Percentiles rank a stretch among this genome's conserved stretches.
Conservation (phyloP, 2,113 vertebrate species). For the Thymallus thymallus region DNA sequence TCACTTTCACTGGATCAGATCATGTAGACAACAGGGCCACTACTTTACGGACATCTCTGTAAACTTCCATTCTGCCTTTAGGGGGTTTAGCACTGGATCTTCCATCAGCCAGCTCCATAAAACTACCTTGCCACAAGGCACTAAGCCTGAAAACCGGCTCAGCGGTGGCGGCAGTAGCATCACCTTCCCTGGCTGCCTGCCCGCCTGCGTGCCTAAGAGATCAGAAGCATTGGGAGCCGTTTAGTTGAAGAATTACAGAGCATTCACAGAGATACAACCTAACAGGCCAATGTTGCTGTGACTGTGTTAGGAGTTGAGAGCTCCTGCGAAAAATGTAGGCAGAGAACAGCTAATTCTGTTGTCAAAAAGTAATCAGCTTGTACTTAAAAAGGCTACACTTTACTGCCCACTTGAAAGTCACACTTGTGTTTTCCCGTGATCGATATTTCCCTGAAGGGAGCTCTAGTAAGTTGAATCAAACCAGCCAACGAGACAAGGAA, state of each 20-base stretch:
- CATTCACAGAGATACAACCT: not conserved
- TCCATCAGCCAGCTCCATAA: slow-evolving; percentile 18
- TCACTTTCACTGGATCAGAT: slow-evolving; percentile 8
- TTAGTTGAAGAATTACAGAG: not conserved
- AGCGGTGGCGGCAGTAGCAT: too few species aligned
- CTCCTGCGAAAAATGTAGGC: not conserved
- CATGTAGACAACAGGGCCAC: slow-evolving; percentile 7
- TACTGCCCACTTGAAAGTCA: slow-evolving; percentile 20
- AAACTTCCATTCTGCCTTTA: slow-evolving; percentile 26
- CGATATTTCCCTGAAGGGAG: slow-evolving; percentile 11
- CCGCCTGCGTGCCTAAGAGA: not conserved
- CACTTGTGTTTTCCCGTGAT: slow-evolving; percentile 9
- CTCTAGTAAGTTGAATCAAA: slow-evolving; percentile 11
- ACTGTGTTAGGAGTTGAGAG: not conserved
- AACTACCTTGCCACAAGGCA: not conserved
- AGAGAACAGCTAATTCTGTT: slow-evolving; percentile 3
- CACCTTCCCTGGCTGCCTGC: not conserved
- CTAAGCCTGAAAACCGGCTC: slow-evolving; percentile 7
- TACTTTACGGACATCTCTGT: slow-evolving; percentile 11
- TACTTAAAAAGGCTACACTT: slow-evolving; percentile 3
- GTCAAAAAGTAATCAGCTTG: not conserved
- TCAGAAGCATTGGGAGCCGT: not conserved
- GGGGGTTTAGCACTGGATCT: slow-evolving; percentile 3
- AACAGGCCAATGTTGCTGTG: not conserved
- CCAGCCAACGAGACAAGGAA: slow-evolving; percentile 2